Conservation (phyloP, 2,113 vertebrate species). For the Sylvia atricapilla region DNA sequence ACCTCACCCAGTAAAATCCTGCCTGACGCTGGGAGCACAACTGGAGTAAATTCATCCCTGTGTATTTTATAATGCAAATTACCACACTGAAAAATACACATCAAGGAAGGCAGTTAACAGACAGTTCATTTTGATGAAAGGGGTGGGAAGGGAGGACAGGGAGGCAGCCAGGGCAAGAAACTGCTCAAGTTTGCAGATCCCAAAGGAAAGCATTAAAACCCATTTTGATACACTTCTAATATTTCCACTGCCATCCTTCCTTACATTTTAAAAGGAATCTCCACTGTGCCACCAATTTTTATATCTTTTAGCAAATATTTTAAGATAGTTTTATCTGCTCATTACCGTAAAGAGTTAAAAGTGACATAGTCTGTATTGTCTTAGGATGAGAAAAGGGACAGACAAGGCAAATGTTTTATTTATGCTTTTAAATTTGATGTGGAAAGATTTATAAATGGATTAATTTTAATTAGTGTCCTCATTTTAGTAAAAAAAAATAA, state of each 20-base stretch:
- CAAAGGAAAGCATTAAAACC: constrained; percentile 7
- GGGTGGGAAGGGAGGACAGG: background rate
- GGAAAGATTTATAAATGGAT: constrained; percentile 41
- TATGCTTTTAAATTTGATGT: background rate
- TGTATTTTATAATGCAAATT: constrained; percentile 4
- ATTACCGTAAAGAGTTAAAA: constrained; percentile 32
- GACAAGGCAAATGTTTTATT: constrained; percentile 37
- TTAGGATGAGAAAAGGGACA: background rate
- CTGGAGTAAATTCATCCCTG: background rate
- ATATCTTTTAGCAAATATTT: background rate
- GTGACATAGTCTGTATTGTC: background rate
- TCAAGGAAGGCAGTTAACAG: background rate
- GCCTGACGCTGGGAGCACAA: background rate
- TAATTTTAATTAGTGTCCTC: constrained; percentile 50
- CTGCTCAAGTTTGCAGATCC: background rate
- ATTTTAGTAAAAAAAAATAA: background rate
- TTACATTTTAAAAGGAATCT: background rate
- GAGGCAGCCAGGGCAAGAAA: background rate
- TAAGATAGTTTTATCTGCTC: background rate
- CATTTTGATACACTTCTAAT: background rate
- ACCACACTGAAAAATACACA: background rate
- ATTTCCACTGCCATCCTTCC: background rate
- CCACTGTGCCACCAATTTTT: background rate
- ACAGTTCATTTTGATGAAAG: background rate
- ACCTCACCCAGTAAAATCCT: background rate